A percentile compares a stretch with the other conserved stretches of the same genome.
These are phyloP conservation scores for Carassius carassius DNA, from an alignment of 2,113 vertebrate genomes.

Conservation along the genomic window DNA sequence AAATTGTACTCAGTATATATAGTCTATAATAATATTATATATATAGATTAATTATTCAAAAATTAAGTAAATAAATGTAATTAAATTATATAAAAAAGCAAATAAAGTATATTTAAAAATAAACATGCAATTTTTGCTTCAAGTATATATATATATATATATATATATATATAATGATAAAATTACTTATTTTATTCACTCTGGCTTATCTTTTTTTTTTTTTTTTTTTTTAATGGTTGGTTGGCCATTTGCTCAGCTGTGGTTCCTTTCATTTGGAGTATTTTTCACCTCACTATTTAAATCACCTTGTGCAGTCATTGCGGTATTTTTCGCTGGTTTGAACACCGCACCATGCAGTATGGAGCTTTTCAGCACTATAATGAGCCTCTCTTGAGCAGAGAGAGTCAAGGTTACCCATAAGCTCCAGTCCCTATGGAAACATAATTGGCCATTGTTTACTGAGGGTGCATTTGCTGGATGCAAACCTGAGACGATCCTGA, in stretches of 20 bases:
- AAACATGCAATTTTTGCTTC: no score
- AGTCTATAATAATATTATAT: no score
- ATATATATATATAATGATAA: no score
- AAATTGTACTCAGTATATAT: no score
- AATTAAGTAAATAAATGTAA: no score
- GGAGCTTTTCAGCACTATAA: slow-evolving; percentile 26
- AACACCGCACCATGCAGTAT: slow-evolving; percentile 13
- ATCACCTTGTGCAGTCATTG: neutral
- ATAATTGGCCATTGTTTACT: slow-evolving; percentile 78
- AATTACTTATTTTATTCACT: no score
- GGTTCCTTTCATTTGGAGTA: neutral
- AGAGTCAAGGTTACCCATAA: slow-evolving; percentile 57
- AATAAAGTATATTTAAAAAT: no score
- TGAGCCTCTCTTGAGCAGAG: slow-evolving; percentile 27
- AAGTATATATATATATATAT: no score
- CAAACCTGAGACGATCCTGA: slow-evolving; percentile 70
- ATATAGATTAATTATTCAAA: no score
- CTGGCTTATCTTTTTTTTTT: no score
- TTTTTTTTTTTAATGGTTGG: no score
- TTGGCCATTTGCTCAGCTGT: neutral
- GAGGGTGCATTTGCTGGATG: slow-evolving; percentile 56
- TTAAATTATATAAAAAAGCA: no score
- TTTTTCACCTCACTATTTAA: slow-evolving; percentile 41
- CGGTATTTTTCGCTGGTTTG: neutral
- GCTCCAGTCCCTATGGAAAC: slow-evolving; percentile 72